Percentiles rank a stretch among this genome's conserved stretches.
These are phyloP conservation scores for Syrphus vitripennis DNA, from an alignment of 2,888 invertebrate genomes.

Conservation along the genomic window DNA sequence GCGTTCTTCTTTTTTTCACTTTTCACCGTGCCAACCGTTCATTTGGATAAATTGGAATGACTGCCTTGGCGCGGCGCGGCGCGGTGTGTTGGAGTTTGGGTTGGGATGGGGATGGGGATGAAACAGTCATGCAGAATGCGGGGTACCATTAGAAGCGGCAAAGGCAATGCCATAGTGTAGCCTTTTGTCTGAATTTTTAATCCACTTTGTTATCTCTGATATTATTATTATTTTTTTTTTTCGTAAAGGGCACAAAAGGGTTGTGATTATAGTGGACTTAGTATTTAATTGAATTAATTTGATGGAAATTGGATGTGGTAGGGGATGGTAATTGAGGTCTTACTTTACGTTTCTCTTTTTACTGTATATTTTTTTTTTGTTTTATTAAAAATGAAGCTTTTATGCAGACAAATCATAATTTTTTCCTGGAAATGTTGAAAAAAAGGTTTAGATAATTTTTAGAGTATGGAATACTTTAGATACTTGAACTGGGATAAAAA, in stretches of 20 bases:
- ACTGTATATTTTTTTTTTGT: background rate
- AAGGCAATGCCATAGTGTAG: conserved; percentile 6
- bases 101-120: background rate
- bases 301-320: conserved; percentile 64
- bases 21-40: conserved; percentile 11
- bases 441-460: conserved; percentile 19
- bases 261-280: conserved; percentile 69
- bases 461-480: background rate
- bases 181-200: conserved; percentile 52
- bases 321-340: conserved; percentile 54
- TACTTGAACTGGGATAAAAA: background rate
- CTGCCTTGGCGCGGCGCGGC: background rate
- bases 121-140: background rate
- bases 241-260: conserved; percentile 48
- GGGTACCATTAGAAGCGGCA: background rate
- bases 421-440: background rate
- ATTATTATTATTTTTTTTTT: conserved; percentile 23
- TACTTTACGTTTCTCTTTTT: background rate
- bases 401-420: conserved; percentile 19
- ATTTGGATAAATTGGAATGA: conserved; percentile 30
- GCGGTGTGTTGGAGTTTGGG: background rate
- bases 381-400: conserved; percentile 10
- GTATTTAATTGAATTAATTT: conserved; percentile 71
- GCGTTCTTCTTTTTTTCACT: conserved; percentile 40
- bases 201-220: conserved; percentile 50